Conservation (phyloP, 2,797 vertebrate genomes). For the Dicrostonyx torquatus region DNA sequence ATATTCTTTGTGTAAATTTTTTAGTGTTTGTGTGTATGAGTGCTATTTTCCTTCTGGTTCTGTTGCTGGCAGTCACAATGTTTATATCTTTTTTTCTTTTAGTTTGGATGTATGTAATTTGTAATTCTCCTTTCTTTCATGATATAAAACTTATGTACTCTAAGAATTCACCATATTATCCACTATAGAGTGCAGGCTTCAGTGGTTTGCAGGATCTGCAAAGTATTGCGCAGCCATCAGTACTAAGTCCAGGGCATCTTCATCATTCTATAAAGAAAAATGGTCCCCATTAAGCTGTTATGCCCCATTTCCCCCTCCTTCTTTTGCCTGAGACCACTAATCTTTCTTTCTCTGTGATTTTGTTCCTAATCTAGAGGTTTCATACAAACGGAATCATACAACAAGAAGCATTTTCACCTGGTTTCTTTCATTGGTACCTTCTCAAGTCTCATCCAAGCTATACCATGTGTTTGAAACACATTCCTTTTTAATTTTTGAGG, state of each 20-base stretch:
- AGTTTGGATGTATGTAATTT: background rate
- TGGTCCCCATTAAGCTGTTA: background rate
- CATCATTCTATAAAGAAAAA: background rate
- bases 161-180: slow-evolving; percentile 20
- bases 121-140: background rate
- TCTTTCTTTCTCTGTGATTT: slow-evolving; percentile 18
- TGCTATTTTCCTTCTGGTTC: slow-evolving; percentile 1
- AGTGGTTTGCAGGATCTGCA: background rate
- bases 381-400: background rate
- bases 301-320: background rate
- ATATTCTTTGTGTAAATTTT: background rate
- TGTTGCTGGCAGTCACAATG: background rate
- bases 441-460: background rate
- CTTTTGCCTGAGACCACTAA: background rate
- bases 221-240: background rate
- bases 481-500: background rate
- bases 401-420: background rate
- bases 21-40: background rate
- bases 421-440: slow-evolving; percentile 21
- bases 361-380: background rate
- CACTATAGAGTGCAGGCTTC: background rate
- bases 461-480: background rate
- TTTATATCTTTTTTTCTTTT: background rate
- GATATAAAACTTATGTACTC: background rate
- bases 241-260: slow-evolving; percentile 20